Conservation (phyloP, 2,113 vertebrate genomes). For the Barbus barbus region DNA sequence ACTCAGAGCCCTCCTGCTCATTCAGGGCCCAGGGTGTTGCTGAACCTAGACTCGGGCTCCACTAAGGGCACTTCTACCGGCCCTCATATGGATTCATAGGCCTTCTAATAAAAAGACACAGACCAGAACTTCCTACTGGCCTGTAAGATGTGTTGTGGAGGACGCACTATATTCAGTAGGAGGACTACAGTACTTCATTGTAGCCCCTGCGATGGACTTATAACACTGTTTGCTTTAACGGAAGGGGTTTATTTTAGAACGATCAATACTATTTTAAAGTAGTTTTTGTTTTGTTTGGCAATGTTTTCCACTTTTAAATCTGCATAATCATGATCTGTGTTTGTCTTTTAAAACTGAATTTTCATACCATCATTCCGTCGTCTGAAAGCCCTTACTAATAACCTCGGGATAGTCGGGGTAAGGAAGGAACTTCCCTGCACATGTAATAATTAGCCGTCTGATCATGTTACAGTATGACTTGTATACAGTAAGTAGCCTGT, state of each 20-base stretch:
- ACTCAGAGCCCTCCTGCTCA: no score
- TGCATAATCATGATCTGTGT: slow-evolving; percentile 36
- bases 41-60: background rate
- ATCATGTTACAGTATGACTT: slow-evolving; percentile 62
- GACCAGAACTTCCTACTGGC: slow-evolving; percentile 10
- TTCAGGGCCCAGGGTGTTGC: background rate
- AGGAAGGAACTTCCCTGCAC: background rate
- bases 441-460: slow-evolving; percentile 19
- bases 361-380: slow-evolving; percentile 17
- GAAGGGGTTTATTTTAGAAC: slow-evolving; percentile 40
- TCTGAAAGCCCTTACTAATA: background rate
- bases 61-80: background rate
- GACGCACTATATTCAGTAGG: background rate
- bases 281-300: slow-evolving; percentile 50
- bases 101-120: slow-evolving; percentile 1
- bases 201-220: slow-evolving; percentile 19
- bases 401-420: background rate
- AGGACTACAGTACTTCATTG: slow-evolving; percentile 34
- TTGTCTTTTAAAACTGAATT: slow-evolving; percentile 32
- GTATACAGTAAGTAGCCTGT: slow-evolving; percentile 54
- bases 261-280: slow-evolving; percentile 48
- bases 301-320: slow-evolving; percentile 42
- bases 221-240: slow-evolving; percentile 55
- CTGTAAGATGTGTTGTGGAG: background rate
- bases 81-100: background rate